Percentiles rank a stretch among this genome's conserved stretches.
Evolutionary conservation across 2,113 vertebrate species (phyloP).

Genomic region (Gobius niger): DNA sequence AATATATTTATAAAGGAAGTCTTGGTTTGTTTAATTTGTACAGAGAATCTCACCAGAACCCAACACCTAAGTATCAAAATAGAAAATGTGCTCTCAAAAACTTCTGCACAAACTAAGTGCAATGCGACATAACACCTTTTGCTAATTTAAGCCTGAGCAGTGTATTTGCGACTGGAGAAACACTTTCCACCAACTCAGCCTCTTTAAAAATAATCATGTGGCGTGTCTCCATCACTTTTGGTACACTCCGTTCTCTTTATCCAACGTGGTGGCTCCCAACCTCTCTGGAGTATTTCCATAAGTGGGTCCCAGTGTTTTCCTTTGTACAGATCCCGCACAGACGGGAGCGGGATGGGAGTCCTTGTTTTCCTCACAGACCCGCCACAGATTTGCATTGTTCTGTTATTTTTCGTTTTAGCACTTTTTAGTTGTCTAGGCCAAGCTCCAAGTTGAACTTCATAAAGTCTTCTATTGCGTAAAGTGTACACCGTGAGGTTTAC

Average conservation of each 20-base stretch:
- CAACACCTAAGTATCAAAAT: too few relatives aligned
- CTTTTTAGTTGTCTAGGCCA: too few relatives aligned
- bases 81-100: too few relatives aligned
- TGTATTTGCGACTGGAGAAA: constrained; percentile 12
- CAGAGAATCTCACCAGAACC: neutral
- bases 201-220: constrained; percentile 8
- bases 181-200: neutral
- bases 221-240: constrained; percentile 20
- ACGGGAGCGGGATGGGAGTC: constrained; percentile 42
- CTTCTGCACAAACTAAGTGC: too few relatives aligned
- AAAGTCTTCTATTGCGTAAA: too few relatives aligned
- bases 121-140: neutral
- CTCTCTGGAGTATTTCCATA: constrained; percentile 58
- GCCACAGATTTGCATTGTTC: constrained; percentile 32
- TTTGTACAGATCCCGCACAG: constrained; percentile 43
- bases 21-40: neutral
- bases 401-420: constrained; percentile 29
- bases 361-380: constrained; percentile 40
- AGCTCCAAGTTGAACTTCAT: too few relatives aligned
- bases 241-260: constrained; percentile 27
- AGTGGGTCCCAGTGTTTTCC: constrained; percentile 43
- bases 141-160: neutral
- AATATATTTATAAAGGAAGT: too few relatives aligned
- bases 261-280: constrained; percentile 38
- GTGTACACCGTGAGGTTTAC: too few relatives aligned